Evolutionary conservation across 2,797 vertebrate genomes (phyloP).

Genomic region (Phylloscopus collybita): DNA sequence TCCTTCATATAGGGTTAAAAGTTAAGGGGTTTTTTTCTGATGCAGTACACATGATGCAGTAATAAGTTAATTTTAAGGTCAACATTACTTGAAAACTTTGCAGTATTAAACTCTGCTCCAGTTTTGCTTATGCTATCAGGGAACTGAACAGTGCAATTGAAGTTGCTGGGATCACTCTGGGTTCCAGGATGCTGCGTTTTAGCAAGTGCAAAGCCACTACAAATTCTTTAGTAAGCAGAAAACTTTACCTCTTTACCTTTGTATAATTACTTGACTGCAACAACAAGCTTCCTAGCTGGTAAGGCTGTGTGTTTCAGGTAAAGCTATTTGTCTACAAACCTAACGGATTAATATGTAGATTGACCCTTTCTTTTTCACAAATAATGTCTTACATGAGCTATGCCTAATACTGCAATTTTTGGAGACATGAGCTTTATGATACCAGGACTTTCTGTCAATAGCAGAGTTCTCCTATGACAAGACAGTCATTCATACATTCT

Average conservation of each 20-base stretch:
- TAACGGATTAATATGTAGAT: neutral
- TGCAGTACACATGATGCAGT: neutral
- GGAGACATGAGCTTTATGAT: neutral
- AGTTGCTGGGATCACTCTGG: neutral
- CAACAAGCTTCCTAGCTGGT: neutral
- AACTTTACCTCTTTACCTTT: neutral
- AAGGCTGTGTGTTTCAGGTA: neutral
- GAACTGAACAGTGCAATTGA: neutral
- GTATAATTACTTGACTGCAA: neutral
- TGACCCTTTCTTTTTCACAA: neutral
- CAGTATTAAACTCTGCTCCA: neutral
- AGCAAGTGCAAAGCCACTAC: neutral
- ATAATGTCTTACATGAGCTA: neutral
- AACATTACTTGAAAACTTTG: neutral
- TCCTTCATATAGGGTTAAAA: neutral
- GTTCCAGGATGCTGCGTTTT: neutral
- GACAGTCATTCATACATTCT: neutral
- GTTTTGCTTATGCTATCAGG: neutral
- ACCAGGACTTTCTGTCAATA: neutral
- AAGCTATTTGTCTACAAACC: neutral
- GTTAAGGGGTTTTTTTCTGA: neutral
- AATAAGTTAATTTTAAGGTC: neutral
- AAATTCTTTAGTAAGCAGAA: neutral
- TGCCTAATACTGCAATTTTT: neutral
- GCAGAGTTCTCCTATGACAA: neutral